Evolutionary conservation across 2,113 vertebrate genomes (phyloP).

Genomic region (Lepisosteus oculatus): DNA sequence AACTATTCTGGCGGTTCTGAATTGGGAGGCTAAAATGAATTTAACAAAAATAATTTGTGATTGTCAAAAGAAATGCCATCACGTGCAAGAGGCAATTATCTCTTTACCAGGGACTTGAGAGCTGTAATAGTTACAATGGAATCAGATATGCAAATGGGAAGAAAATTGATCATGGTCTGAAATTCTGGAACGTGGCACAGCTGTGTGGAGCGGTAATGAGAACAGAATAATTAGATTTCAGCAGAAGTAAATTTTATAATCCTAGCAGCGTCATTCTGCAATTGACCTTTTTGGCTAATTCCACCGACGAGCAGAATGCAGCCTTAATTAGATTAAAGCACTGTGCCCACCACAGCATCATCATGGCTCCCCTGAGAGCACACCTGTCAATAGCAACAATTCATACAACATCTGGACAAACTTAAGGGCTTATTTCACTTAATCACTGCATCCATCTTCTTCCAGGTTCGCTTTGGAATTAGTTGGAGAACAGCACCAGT

Average conservation of each 20-base stretch:
- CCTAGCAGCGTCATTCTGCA: constrained; percentile 18
- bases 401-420: constrained; percentile 41
- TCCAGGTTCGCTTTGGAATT: constrained; percentile 19
- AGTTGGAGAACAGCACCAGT: not conserved
- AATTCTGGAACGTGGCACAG: not conserved
- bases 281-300: constrained; percentile 47
- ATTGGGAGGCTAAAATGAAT: too few relatives aligned
- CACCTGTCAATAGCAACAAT: constrained; percentile 30
- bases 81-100: constrained; percentile 5
- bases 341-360: not conserved
- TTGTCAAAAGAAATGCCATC: too few relatives aligned
- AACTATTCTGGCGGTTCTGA: too few relatives aligned
- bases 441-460: constrained; percentile 42
- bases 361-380: constrained; percentile 14
- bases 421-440: constrained; percentile 30
- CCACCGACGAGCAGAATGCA: constrained; percentile 11
- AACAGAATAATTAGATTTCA: constrained; percentile 4
- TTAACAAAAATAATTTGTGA: too few relatives aligned
- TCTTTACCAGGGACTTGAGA: constrained; percentile 18
- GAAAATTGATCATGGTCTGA: not conserved
- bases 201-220: not conserved
- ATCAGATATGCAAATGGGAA: constrained; percentile 15
- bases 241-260: not conserved
- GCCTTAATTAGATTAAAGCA: constrained; percentile 40
- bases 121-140: not conserved